Base-by-base conservation (phyloP, 2,888 invertebrate genomes). In the Mystacides longicornis region DNA sequence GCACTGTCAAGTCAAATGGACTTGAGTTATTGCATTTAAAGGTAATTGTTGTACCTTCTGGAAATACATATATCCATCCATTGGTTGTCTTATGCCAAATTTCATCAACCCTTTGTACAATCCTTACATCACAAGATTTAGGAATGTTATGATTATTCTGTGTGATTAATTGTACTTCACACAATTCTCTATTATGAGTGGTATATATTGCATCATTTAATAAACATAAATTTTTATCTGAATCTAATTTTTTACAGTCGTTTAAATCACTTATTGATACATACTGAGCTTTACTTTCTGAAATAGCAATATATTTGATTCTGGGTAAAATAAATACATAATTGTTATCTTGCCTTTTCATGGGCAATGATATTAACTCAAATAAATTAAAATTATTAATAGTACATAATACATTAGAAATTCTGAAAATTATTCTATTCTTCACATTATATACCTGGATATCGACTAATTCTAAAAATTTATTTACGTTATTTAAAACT, bases 261-360 rank as follows among this genome's bases (percentile, higher is more conserved):
- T 31, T 16, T 3, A 45, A 19, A 45, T 19, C 14, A 3, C 20
- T 21, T 45, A 45, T 20, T 5, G 20, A 5, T 7, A 19, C 3
- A 45, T 45, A 45, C 20, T 45, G 45, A 19, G 45, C 20, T 19
- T 45, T 45, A 45, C 45, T 45, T 45, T 45, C 45, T 7, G 45
- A 45, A 20, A 45, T 45, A 5, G 20, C 45, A 19, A 45, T 45
- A 19, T 45, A 19, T 45, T 19, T 45, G 2, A 45, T 45, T 7
- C 20, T 20, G 5, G 45, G 45, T 19, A 45, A 20, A 3, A 45
- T 45, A 45, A 45, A 45, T 20, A 45, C 20, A 45, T 19, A 45
- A 3, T 19, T 3, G 16, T 45, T 45, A 19, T 45, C 45, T 14
- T 19, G 45, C 14, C 45, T 45, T 45, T 45, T 45, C 18, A 45